Conservation (phyloP, 2,113 vertebrate species). For the Galemys pyrenaicus region DNA sequence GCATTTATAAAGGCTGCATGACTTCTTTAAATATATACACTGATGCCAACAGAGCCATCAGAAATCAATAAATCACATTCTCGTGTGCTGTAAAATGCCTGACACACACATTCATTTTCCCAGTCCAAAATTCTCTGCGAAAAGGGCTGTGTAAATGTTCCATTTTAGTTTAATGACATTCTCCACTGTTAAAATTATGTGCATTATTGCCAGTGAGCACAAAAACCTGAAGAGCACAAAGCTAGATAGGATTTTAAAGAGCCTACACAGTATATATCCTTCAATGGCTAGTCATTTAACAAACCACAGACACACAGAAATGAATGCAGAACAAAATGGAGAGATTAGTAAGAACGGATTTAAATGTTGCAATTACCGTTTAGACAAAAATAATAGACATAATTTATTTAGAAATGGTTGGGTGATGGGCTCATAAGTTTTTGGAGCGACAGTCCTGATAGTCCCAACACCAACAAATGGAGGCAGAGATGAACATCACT, state of each 20-base stretch:
- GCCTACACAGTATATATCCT: background rate
- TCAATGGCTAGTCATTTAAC: conserved; percentile 38
- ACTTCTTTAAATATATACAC: conserved; percentile 80
- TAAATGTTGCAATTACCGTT: conserved; percentile 63
- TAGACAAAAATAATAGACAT: conserved; percentile 73
- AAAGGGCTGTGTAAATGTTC: conserved; percentile 77
- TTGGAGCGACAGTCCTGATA: background rate
- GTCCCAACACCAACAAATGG: conserved; percentile 47
- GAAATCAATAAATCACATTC: conserved; percentile 81
- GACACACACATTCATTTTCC: conserved; percentile 78
- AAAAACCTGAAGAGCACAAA: conserved; percentile 73
- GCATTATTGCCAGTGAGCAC: conserved; percentile 71
- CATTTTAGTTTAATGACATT: conserved; percentile 77
- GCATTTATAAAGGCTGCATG: conserved; percentile 80
- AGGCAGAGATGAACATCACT: conserved; percentile 72
- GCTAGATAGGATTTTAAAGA: conserved; percentile 68
- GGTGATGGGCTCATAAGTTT: background rate
- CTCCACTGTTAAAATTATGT: conserved; percentile 78
- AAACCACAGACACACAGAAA: background rate
- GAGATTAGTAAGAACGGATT: conserved; percentile 23
- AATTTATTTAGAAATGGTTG: conserved; percentile 68
- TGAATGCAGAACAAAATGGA: background rate
- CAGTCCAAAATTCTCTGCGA: conserved; percentile 70
- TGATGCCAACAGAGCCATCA: conserved; percentile 78
- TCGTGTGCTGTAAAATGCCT: conserved; percentile 68